These are phyloP conservation scores for Drosophila willistoni DNA, from an alignment of 1,140 invertebrate genomes.

Conservation along the genomic window DNA sequence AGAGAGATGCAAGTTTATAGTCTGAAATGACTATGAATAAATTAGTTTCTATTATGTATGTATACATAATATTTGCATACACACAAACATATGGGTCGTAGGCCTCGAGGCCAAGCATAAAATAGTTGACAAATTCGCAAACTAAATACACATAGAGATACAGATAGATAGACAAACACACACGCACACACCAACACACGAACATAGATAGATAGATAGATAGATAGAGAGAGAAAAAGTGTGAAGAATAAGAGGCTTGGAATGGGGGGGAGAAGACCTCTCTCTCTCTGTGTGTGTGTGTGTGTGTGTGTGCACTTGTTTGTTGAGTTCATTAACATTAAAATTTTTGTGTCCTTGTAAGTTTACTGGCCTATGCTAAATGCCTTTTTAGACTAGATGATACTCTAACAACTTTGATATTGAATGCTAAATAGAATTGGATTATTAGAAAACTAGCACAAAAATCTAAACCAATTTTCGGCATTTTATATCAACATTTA, in stretches of 20 bases:
- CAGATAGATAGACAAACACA: constrained; percentile 42
- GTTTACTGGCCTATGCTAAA: constrained; percentile 47
- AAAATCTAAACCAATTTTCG: no score
- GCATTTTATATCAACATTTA: no score
- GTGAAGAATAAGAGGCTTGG: not conserved
- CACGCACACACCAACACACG: constrained; percentile 36
- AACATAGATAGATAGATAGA: constrained; percentile 16
- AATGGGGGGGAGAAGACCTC: not conserved
- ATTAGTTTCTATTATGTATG: constrained; percentile 61
- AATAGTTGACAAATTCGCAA: constrained; percentile 80
- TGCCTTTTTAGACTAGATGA: constrained; percentile 11
- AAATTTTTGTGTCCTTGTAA: constrained; percentile 71
- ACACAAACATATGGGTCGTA: constrained; percentile 54
- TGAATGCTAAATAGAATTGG: not conserved
- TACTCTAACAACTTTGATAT: constrained; percentile 22
- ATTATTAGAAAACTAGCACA: no score
- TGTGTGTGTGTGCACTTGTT: constrained; percentile 55
- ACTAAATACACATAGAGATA: constrained; percentile 65
- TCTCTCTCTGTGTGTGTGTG: no score
- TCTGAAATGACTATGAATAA: constrained; percentile 53
- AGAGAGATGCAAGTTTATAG: constrained; percentile 15
- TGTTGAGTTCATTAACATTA: constrained; percentile 78
- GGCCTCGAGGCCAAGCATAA: constrained; percentile 66
- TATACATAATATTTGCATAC: constrained; percentile 36
- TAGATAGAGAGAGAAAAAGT: constrained; percentile 7